These are phyloP conservation scores for Ciconia nigra DNA, from an alignment of 2,797 vertebrate species.

Conservation along the genomic window DNA sequence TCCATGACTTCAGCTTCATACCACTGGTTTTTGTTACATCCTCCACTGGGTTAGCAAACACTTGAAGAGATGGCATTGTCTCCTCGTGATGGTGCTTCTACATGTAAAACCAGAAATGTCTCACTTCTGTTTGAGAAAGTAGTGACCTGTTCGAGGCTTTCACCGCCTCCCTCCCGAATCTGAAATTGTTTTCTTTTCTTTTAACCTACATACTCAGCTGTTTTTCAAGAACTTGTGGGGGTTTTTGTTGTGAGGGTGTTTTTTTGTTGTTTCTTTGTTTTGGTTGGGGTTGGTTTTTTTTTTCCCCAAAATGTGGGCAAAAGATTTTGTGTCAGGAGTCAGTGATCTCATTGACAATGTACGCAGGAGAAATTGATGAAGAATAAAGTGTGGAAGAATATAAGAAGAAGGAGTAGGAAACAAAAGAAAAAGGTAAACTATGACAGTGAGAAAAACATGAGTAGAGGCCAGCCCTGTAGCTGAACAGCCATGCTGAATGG, in stretches of 20 bases:
- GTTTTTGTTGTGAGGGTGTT: neutral
- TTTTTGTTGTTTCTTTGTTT: neutral
- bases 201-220: neutral
- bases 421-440: neutral
- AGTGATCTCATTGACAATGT: neutral
- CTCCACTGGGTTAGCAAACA: neutral
- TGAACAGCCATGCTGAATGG: neutral
- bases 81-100: neutral
- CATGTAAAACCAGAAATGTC: neutral
- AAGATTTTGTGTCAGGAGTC: neutral
- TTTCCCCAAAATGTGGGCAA: neutral
- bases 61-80: neutral
- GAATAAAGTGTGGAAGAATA: neutral
- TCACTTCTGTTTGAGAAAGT: neutral
- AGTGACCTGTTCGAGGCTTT: neutral
- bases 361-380: neutral
- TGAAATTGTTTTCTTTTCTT: neutral
- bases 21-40: neutral
- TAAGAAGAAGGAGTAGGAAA: neutral
- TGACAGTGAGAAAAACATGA: neutral
- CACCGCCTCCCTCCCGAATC: neutral
- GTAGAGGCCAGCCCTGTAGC: neutral
- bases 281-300: neutral
- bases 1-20: neutral
- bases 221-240: neutral